Evolutionary conservation across 2,888 invertebrate genomes (phyloP).

Genomic region (Amiota mariae): DNA sequence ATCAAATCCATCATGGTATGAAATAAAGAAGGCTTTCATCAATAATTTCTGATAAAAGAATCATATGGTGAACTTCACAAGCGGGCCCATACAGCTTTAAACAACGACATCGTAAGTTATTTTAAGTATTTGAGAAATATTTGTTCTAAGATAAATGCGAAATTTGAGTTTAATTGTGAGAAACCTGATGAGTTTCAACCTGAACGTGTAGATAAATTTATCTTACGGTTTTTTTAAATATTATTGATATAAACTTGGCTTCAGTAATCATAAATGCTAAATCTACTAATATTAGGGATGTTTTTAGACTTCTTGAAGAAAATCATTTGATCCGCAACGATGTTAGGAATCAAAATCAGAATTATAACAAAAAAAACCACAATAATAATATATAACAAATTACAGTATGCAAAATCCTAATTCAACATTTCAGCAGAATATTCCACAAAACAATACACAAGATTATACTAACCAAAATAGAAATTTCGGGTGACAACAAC

Average conservation of each 20-base stretch:
- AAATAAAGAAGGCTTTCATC: too few relatives aligned
- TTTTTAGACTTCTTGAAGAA: neutral
- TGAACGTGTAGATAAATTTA: constrained; percentile 41
- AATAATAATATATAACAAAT: too few relatives aligned
- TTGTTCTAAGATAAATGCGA: neutral
- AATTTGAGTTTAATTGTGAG: constrained; percentile 38
- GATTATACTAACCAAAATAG: too few relatives aligned
- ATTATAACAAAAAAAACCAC: too few relatives aligned
- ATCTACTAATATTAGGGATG: neutral
- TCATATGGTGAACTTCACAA: neutral
- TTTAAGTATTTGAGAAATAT: constrained; percentile 37
- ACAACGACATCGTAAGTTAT: constrained; percentile 38
- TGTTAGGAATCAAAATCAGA: neutral
- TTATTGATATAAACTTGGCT: constrained; percentile 40
- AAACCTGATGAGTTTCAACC: constrained; percentile 45
- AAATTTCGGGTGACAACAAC: too few relatives aligned
- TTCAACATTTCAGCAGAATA: too few relatives aligned
- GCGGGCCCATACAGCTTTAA: constrained; percentile 28
- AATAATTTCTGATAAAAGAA: neutral
- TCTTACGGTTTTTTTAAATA: constrained; percentile 48
- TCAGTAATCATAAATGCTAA: too few relatives aligned
- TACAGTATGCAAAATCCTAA: too few relatives aligned
- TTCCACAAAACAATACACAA: too few relatives aligned
- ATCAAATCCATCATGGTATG: too few relatives aligned
- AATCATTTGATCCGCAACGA: neutral